Base-by-base conservation (phyloP, 2,797 vertebrate genomes). In the Coccyzus lansbergi region DNA sequence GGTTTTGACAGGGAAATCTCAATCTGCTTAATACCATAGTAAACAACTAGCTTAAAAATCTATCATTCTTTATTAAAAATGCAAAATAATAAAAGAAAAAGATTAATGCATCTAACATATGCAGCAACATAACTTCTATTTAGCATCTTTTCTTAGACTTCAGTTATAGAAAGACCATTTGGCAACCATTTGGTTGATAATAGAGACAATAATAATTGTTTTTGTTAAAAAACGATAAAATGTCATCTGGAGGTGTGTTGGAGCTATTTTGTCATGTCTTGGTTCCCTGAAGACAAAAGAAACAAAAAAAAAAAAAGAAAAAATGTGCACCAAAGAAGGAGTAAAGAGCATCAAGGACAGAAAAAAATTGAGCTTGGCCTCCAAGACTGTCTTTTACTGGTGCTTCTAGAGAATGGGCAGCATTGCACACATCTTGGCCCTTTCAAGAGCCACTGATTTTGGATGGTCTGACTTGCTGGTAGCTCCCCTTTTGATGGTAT, bases 31-130 rank as follows among this genome's bases (percentile, higher is more conserved):
- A 93, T 64, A 59, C n/a, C 21, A 28, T 48, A 20, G 42, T 81
- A 96, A 95, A 91, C 86, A 94, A 7, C 48, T 64, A 85, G 44
- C 70, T 86, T 87, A 69, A 85, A 93, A 76, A 92, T 82, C 78
- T 79, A 78, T 82, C 67, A 84, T 70, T 33, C 29, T 89, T 94
- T 89, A 87, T 77, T 83, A 92, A 88, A 89, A 53, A 93, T 80
- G 26, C 28, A 92, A 60, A 88, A 63, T 79, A 79, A 80, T 48
- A 77, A 67, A 84, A 83, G 19, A 70, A 83, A n/a, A 69, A 93
- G 38, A 71, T 77, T 58, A 80, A 70, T 53, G 60, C 36, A 55
- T 87, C 52, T 77, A 68, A 87, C 46, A 68, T 53, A 46, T 36
- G 88, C 9, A 90, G 4, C 5, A 3, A 95, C 83, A 44, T 83